phyloP scores from a whole-genome alignment of 1,140 invertebrate species.

The Calycopis cecrops region DNA sequence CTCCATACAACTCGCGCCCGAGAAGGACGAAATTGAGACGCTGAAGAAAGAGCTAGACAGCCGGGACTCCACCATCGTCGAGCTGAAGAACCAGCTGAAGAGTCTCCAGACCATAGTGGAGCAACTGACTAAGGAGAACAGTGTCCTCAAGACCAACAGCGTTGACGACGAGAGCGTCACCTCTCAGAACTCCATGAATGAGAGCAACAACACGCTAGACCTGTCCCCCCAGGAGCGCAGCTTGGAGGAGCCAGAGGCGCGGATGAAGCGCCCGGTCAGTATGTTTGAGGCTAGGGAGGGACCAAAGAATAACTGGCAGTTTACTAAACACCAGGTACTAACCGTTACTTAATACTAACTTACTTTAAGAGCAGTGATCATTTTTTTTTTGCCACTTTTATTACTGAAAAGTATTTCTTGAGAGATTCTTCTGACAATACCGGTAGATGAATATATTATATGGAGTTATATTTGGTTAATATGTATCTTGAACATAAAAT shows the following conservation, averaged over 20 bases:
- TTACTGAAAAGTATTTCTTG: too few relatives aligned
- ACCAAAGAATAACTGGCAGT: constrained; percentile 79
- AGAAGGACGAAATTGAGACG: constrained; percentile 49
- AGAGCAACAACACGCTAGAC: constrained; percentile 51
- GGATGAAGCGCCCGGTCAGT: constrained; percentile 84
- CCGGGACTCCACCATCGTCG: constrained; percentile 73
- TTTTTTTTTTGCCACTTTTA: neutral
- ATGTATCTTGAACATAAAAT: too few relatives aligned
- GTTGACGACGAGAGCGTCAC: constrained; percentile 57
- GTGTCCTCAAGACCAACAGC: constrained; percentile 75
- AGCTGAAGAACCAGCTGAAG: constrained; percentile 77
- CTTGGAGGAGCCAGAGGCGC: constrained; percentile 54
- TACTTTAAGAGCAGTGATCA: constrained; percentile 18
- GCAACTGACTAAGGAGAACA: constrained; percentile 82
- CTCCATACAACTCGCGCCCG: constrained; percentile 18
- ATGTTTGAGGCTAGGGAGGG: constrained; percentile 90
- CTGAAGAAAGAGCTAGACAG: constrained; percentile 62
- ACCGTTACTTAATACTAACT: constrained; percentile 63
- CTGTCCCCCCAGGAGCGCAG: constrained; percentile 45
- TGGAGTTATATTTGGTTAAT: too few relatives aligned
- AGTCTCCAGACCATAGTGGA: constrained; percentile 78
- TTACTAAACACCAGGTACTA: constrained; percentile 80
- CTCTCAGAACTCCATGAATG: constrained; percentile 46
- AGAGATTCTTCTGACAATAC: too few relatives aligned
- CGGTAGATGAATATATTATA: too few relatives aligned